Conservation (phyloP, 53 echinoderm and acorn worm genomes). For the Echinometra lucunter region DNA sequence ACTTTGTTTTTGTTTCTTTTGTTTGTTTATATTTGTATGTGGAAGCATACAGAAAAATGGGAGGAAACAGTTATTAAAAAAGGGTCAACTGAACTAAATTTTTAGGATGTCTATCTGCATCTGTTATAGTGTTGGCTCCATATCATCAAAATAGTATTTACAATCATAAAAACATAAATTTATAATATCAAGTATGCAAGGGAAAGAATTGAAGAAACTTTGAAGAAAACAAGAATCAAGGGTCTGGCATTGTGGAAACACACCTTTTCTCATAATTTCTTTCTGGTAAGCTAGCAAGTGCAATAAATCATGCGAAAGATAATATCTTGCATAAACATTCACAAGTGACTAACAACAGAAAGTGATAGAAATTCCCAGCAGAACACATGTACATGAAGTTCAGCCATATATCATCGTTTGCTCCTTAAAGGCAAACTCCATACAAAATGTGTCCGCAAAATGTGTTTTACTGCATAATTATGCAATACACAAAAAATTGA, state of each 20-base stretch:
- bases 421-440: neutral
- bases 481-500: neutral
- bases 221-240: neutral
- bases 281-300: neutral
- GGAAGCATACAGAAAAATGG: too few species aligned
- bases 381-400: neutral
- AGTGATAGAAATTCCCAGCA: neutral
- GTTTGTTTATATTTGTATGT: too few species aligned
- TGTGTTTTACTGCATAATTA: neutral
- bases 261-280: neutral
- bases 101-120: too few species aligned
- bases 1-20: too few species aligned
- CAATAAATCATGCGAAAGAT: neutral
- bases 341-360: neutral
- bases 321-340: neutral
- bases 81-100: too few species aligned
- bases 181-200: too few species aligned
- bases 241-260: slow-evolving; percentile 1
- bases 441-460: neutral
- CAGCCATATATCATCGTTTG: neutral
- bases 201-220: too few species aligned
- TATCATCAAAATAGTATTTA: too few species aligned
- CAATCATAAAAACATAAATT: too few species aligned
- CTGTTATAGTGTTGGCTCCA: too few species aligned
- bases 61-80: too few species aligned